Conservation (phyloP, 2,113 vertebrate genomes). For the Ia io region DNA sequence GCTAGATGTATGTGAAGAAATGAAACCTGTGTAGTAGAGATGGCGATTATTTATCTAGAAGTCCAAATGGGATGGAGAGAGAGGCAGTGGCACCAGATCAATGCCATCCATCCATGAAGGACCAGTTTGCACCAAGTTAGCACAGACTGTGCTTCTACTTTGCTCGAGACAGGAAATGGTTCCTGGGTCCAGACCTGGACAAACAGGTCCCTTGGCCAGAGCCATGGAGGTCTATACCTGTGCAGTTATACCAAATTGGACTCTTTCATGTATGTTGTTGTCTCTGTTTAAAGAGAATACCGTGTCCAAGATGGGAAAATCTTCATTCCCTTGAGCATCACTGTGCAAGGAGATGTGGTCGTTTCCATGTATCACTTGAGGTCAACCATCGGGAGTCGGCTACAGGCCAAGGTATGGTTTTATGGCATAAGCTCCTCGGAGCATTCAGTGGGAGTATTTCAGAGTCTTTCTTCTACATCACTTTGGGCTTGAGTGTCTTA, state of each 20-base stretch:
- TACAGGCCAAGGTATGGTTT: slow-evolving; percentile 94
- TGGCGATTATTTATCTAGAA: background rate
- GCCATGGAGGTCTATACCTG: background rate
- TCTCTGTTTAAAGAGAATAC: slow-evolving; percentile 88
- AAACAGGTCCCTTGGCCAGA: background rate
- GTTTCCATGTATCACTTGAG: slow-evolving; percentile 96
- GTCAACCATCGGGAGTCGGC: slow-evolving; percentile 95
- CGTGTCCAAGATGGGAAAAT: slow-evolving; percentile 96
- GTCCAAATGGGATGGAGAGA: background rate
- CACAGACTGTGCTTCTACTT: background rate
- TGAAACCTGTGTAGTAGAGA: background rate
- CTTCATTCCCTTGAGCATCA: slow-evolving; percentile 92
- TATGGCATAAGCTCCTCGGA: background rate
- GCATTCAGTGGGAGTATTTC: background rate
- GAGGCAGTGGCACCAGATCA: background rate
- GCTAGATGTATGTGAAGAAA: background rate
- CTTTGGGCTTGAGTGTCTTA: background rate
- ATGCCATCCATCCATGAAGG: background rate
- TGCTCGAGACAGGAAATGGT: background rate
- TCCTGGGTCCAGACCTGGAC: background rate
- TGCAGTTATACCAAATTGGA: background rate
- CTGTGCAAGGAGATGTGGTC: slow-evolving; percentile 94
- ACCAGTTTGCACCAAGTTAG: background rate
- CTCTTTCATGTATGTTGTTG: slow-evolving; percentile 42
- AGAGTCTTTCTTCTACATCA: background rate